Evolutionary conservation across 1,140 invertebrate species (phyloP).

Genomic region (Araneus ventricosus): DNA sequence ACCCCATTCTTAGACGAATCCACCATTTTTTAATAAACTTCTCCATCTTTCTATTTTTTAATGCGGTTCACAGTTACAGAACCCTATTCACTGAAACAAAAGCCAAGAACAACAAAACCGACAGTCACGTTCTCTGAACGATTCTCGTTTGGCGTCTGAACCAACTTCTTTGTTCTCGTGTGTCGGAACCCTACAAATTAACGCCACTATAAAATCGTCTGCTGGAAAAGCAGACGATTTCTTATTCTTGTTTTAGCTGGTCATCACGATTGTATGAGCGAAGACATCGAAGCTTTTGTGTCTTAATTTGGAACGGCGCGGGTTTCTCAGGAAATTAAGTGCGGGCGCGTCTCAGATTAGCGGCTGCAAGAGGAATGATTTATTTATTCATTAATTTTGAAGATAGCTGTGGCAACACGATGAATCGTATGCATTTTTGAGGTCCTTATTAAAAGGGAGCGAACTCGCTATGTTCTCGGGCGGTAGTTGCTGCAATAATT

Average conservation of each 20-base stretch:
- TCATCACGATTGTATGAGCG: conserved; percentile 2
- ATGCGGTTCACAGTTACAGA: neutral
- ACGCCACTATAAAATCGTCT: conserved; percentile 36
- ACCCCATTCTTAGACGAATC: neutral
- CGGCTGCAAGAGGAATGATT: neutral
- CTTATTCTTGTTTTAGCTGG: conserved; percentile 16
- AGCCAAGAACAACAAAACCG: conserved; percentile 2
- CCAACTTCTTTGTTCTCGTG: conserved; percentile 16
- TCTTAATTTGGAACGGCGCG: conserved; percentile 25
- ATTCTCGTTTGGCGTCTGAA: neutral
- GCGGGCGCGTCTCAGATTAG: neutral
- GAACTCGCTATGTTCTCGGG: neutral
- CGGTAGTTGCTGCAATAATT: no score
- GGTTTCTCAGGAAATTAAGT: neutral
- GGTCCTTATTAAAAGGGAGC: neutral
- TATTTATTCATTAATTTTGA: conserved; percentile 30
- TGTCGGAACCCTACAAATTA: conserved; percentile 35
- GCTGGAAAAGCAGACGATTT: neutral
- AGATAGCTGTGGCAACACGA: conserved; percentile 8
- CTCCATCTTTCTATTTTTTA: neutral
- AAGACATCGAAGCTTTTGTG: conserved; percentile 33
- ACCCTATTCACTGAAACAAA: neutral
- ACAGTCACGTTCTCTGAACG: neutral
- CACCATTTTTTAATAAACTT: conserved; percentile 2
- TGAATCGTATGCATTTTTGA: neutral